Base-by-base conservation (phyloP, 35 echinoderm and acorn worm species). In the Lytechinus variegatus region DNA sequence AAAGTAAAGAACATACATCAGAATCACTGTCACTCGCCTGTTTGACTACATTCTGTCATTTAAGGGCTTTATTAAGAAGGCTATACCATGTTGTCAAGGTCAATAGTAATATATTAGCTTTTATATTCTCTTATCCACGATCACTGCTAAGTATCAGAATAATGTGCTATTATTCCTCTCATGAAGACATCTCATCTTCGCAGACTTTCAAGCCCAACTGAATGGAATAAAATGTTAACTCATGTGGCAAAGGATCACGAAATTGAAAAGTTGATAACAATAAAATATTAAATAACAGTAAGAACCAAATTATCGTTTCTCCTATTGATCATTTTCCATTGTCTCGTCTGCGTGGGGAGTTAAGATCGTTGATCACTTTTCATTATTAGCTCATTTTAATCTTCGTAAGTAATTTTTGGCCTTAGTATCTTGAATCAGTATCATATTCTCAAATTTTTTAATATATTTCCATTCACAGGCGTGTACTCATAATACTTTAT, bases 1-100 rank as follows among this genome's bases (percentile, higher is more conserved):
- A 14, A 90, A 90, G 88, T 90, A 90, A 90, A 90, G 88, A 90
- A 90, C 10, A 52, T 90, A 24, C 88, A 54, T 54, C 88, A 54
- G 52, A n/a, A 10, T 12, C 88, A 90, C 88, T 90, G 88, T 90
- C 88, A 90, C 52, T 54, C 88, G 88, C 52, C 88, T 90, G 52
- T 90, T 90, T 90, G 88, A 90, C 52, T 54, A 33, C 29, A 90
- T 90, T 90, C 88, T 90, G n/a, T 90, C 88, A 90, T 90, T 90
- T 90, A 90, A 54, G 88, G 29, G 88, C 52, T 90, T 89, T 54
- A 54, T 90, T 44, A 79, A 79, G 28, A 90, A 90, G 28, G 88
- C 28, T 54, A 90, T 12, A 28, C 10, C 88, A 52, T 54, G 52
- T 90, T 90, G 88, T 90, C 29, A 44, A 90, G 88, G 88, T 12